phyloP scores from a whole-genome alignment of 1,140 invertebrate species.

The Orchesella cincta region DNA sequence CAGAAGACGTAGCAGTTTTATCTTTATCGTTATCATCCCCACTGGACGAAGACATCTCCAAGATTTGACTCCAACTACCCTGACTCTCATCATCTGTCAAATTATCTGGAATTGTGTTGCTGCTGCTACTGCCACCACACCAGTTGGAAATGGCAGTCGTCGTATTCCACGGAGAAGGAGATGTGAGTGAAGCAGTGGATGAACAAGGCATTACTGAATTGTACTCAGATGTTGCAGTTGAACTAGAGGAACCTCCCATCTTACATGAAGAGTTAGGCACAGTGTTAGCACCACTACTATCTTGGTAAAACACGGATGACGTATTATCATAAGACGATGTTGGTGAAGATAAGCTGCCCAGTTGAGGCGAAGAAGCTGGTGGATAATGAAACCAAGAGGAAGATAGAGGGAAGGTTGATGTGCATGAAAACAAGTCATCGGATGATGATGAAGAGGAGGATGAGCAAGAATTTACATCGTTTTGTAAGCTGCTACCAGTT shows the following conservation, averaged over 20 bases:
- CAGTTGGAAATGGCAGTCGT: background rate
- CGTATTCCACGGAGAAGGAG: background rate
- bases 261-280: constrained; percentile 19
- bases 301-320: constrained; percentile 11
- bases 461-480: background rate
- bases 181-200: background rate
- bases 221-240: constrained; percentile 41
- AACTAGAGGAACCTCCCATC: background rate
- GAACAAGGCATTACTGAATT: constrained; percentile 47
- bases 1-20: background rate
- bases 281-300: constrained; percentile 10
- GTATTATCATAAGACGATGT: background rate
- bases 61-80: constrained; percentile 19
- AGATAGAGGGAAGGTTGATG: background rate
- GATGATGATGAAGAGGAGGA: background rate
- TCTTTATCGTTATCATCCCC: constrained; percentile 13
- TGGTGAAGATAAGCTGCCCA: background rate
- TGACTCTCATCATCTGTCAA: background rate
- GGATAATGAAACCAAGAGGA: background rate
- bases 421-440: background rate
- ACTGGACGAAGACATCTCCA: background rate
- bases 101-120: background rate
- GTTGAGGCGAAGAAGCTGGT: background rate
- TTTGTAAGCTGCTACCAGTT: background rate
- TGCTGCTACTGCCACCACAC: background rate